phyloP scores from a whole-genome alignment of 2,797 vertebrate species.

The Synaphobranchus kaupii region DNA sequence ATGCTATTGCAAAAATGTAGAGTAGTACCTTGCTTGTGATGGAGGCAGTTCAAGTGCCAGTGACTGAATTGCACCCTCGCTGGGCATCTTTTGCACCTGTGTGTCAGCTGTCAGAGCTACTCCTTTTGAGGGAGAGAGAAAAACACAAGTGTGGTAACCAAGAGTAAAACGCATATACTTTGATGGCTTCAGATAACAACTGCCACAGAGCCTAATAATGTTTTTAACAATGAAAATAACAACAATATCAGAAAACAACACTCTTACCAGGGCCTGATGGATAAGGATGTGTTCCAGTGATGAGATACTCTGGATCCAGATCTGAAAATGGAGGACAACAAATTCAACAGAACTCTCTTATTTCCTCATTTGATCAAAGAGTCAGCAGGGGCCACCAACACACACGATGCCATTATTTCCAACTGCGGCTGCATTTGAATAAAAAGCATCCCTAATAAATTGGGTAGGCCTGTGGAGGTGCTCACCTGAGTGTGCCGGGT shows the following conservation, averaged over 20 bases:
- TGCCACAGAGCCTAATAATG: neutral
- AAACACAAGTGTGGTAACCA: too few species aligned
- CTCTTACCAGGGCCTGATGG: conserved; percentile 89
- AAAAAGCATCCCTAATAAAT: neutral
- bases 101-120: conserved; percentile 94
- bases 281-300: conserved; percentile 95
- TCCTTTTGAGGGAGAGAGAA: conserved; percentile 64
- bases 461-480: conserved; percentile 12
- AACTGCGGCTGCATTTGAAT: conserved; percentile 37
- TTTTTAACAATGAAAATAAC: neutral
- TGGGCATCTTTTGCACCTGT: conserved; percentile 93
- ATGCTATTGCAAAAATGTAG: too few species aligned
- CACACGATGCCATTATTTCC: neutral
- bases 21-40: conserved; percentile 84
- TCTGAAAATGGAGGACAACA: conserved; percentile 57
- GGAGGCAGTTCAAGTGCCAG: conserved; percentile 86
- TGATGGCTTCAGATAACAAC: neutral
- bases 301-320: conserved; percentile 88
- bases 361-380: neutral
- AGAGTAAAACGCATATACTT: neutral
- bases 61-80: conserved; percentile 86
- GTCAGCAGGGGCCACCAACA: neutral
- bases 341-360: neutral
- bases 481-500: conserved; percentile 71
- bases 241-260: neutral